Evolutionary conservation across 2,888 invertebrate species (phyloP), one percentile per base, ranked within the genome.

Genomic region (Campaea margaritaria): DNA sequence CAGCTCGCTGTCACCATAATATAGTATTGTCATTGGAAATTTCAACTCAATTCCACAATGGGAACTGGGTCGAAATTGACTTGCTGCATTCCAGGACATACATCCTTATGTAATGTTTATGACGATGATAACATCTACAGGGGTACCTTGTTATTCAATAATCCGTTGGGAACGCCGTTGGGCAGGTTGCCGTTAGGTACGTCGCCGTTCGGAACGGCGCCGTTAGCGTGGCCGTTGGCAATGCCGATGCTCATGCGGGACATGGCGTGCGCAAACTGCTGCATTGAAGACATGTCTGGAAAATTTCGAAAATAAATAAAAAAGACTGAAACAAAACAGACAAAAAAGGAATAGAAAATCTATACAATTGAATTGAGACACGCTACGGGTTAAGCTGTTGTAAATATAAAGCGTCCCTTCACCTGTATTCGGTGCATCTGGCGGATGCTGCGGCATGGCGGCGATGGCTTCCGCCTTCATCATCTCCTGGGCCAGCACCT

Each of bases 401-500:
- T n/a, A n/a, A n/a, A n/a, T 5, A 27, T 27, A 38, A 12, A 11
- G 27, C 7, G 7, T 27, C 11, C 3, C 4, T 4, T 10, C 31
- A 60, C 60, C 60, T 15, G 60, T n/a, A n/a, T 38, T 1, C 42
- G 16, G 1, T 46, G 64, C 11, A n/a, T n/a, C n/a, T 68, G 39
- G n/a, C 51, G 73, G 71, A 7, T 79, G 75, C 14, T 76, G 79
- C 0, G 88, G 86, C 43, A 90, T 87, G 31, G 79, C 67, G 0
- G 88, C 86, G 11, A 89, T 68, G 0, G 82, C 79, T 75, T 93
- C 91, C 2, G 95, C 89, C 68, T 94, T 93, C 69, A 95, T 94
- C 82, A 96, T 94, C 76, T 96, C 94, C 65, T 95, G 95, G 14
- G 94, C 89, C 27, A 97, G 92, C 0, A 95, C 94, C 27, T 94